Conservation (phyloP, 2,797 vertebrate genomes). For the Parauchenoglanis punctatus region DNA sequence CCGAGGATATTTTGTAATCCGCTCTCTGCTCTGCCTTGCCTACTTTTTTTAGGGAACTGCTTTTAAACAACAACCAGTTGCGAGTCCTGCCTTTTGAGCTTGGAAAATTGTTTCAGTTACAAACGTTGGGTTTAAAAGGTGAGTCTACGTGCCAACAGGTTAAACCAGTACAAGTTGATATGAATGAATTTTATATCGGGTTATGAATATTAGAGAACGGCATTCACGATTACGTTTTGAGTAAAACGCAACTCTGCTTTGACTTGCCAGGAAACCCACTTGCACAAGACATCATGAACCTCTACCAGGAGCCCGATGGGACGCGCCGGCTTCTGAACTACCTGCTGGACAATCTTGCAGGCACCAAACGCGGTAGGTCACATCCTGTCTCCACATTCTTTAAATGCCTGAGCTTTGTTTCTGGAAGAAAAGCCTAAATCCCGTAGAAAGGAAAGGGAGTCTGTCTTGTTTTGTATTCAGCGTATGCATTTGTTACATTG, state of each 20-base stretch:
- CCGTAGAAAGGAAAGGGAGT: no score
- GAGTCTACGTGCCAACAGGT: constrained; percentile 55
- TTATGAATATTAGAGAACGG: not conserved
- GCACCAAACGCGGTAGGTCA: constrained; percentile 93
- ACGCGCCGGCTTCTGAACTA: constrained; percentile 95
- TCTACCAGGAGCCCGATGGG: constrained; percentile 97
- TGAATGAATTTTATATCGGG: not conserved
- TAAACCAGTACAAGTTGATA: not conserved
- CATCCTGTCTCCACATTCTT: no score
- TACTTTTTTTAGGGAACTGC: constrained; percentile 89
- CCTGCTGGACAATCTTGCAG: constrained; percentile 99
- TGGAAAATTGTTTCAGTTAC: constrained; percentile 99
- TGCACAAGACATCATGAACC: constrained; percentile 97
- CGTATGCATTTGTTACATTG: constrained; percentile 49
- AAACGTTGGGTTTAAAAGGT: constrained; percentile 99
- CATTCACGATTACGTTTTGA: not conserved
- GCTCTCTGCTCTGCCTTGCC: not conserved
- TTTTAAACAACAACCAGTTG: constrained; percentile 99
- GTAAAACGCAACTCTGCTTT: not conserved
- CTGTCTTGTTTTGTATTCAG: not conserved
- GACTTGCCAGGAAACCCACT: constrained; percentile 91
- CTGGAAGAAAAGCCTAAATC: not conserved
- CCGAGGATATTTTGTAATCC: not conserved
- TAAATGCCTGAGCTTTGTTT: not conserved
- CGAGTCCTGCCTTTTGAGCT: constrained; percentile 99